A percentile compares a stretch with the other conserved stretches of the same genome.
Conservation (phyloP, 2,888 invertebrate species). For the Rugalucina vietnamica region DNA sequence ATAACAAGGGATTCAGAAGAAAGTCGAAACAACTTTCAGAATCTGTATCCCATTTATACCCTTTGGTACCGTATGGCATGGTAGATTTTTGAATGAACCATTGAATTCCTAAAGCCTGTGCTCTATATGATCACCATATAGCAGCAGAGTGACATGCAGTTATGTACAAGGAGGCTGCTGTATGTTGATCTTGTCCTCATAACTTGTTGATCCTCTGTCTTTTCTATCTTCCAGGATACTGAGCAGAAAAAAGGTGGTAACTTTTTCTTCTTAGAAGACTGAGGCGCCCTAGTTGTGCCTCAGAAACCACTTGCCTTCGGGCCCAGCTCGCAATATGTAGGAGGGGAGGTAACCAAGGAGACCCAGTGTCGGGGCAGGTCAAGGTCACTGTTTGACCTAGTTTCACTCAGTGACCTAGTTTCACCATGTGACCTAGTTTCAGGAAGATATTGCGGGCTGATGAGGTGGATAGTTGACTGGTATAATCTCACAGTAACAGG, state of each 20-base stretch:
- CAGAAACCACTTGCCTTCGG: constrained; percentile 43
- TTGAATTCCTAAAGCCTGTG: too few relatives aligned
- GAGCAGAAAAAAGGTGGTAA: constrained; percentile 99
- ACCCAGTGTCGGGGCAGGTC: neutral
- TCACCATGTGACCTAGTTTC: neutral
- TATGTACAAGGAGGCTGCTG: too few relatives aligned
- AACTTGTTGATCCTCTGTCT: neutral
- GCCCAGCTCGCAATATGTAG: constrained; percentile 57
- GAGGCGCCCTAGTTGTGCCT: constrained; percentile 60
- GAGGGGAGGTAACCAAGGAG: constrained; percentile 1
- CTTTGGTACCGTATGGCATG: too few relatives aligned
- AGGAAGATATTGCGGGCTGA: constrained; percentile 53
- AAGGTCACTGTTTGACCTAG: constrained; percentile 13
- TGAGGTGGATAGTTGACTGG: constrained; percentile 31
- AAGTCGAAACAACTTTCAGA: too few relatives aligned
- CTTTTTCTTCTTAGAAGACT: constrained; percentile 99
- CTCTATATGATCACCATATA: too few relatives aligned
- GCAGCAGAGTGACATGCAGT: too few relatives aligned
- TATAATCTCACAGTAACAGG: constrained; percentile 51
- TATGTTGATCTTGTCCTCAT: too few relatives aligned
- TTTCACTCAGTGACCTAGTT: too few relatives aligned
- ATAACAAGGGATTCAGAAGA: too few relatives aligned
- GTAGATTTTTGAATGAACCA: too few relatives aligned
- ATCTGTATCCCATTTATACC: too few relatives aligned
- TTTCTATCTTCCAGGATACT: constrained; percentile 88